These are phyloP conservation scores for Ptilonorhynchus violaceus DNA, from an alignment of 2,113 vertebrate genomes.

Conservation along the genomic window DNA sequence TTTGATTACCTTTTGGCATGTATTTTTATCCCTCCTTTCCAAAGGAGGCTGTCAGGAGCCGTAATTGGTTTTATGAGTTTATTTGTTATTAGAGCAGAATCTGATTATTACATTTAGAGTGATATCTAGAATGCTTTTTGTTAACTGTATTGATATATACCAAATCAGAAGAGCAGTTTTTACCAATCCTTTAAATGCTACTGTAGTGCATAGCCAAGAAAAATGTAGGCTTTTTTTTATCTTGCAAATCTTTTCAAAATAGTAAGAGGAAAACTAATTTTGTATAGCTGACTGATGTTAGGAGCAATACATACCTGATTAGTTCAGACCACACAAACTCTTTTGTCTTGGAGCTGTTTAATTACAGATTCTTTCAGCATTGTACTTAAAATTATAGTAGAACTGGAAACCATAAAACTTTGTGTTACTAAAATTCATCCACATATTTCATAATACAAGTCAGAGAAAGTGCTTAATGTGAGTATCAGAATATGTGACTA, in stretches of 20 bases:
- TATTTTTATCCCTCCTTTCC: not conserved
- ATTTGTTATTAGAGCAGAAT: not conserved
- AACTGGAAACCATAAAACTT: not conserved
- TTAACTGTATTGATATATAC: not conserved
- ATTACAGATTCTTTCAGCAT: not conserved
- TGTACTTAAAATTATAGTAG: not conserved
- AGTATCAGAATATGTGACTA: not conserved
- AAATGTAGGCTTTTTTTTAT: not conserved
- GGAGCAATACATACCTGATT: not conserved
- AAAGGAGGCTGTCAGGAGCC: not conserved
- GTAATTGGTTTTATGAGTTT: not conserved
- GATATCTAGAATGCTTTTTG: not conserved
- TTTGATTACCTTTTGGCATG: not conserved
- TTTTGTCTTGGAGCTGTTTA: not conserved
- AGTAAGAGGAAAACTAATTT: not conserved
- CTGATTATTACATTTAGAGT: not conserved
- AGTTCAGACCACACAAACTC: slow-evolving; percentile 37
- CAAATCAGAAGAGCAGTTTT: not conserved
- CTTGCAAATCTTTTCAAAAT: not conserved
- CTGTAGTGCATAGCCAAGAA: not conserved
- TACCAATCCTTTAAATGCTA: not conserved
- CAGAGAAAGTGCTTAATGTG: not conserved
- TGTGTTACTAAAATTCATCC: not conserved
- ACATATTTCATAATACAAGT: not conserved
- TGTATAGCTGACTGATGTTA: not conserved